These are phyloP conservation scores for Apodemia duryi DNA, from an alignment of 2,888 invertebrate genomes.

Conservation along the genomic window DNA sequence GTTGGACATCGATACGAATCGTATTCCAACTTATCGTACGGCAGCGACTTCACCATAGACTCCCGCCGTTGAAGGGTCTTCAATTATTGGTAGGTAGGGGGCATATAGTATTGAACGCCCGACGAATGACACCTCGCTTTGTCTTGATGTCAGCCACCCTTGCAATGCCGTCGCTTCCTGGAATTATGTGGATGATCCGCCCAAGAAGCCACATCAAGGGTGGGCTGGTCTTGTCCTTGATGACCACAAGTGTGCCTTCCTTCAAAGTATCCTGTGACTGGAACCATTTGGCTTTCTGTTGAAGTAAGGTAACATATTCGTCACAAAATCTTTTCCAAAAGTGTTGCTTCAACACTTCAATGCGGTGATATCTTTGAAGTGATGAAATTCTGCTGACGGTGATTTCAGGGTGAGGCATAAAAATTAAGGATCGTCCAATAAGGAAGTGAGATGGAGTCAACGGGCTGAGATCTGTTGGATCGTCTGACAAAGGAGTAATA, in stretches of 20 bases:
- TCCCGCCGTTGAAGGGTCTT: too few relatives aligned
- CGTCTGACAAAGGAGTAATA: not conserved
- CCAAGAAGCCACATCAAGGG: not conserved
- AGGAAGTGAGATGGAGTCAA: slow-evolving; percentile 12
- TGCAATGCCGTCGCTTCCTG: not conserved
- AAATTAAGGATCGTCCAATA: slow-evolving; percentile 13
- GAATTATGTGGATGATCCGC: not conserved
- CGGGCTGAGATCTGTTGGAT: slow-evolving; percentile 1
- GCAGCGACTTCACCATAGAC: too few relatives aligned
- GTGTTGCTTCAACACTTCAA: slow-evolving; percentile 1
- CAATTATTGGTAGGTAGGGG: not conserved
- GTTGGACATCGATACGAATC: too few relatives aligned
- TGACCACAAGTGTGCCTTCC: not conserved
- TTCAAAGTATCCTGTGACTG: not conserved
- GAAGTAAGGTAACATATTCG: not conserved
- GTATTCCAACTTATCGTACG: too few relatives aligned
- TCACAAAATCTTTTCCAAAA: slow-evolving; percentile 5
- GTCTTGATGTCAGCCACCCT: not conserved
- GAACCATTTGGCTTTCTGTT: slow-evolving; percentile 2
- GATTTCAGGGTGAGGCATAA: not conserved
- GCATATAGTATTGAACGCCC: not conserved
- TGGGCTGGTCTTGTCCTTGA: slow-evolving; percentile 4
- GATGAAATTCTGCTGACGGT: not conserved
- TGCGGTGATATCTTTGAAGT: not conserved
- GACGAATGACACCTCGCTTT: not conserved